Percentiles rank a stretch among this genome's conserved stretches.
These are phyloP conservation scores for Pteropus alecto DNA, from an alignment of 2,113 vertebrate species.

Conservation along the genomic window DNA sequence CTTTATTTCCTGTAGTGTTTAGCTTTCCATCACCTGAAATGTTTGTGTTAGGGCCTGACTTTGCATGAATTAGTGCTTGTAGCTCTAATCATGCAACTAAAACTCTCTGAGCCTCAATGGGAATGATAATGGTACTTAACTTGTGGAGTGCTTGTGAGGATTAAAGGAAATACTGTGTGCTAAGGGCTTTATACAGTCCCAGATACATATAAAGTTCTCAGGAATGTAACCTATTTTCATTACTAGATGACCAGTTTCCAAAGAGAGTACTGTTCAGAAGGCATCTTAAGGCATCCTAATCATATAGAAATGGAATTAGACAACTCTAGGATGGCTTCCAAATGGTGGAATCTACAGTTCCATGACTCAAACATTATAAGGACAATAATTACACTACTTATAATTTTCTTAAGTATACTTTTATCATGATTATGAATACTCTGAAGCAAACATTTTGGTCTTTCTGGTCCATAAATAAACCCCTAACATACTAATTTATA, in stretches of 20 bases:
- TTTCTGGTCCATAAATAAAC: not conserved
- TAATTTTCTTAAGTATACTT: not conserved
- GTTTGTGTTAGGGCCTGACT: not conserved
- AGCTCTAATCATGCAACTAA: not conserved
- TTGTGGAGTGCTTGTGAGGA: not conserved
- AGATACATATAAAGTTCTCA: not conserved
- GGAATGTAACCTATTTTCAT: not conserved
- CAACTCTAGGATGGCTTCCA: not conserved
- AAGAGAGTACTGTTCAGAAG: not conserved
- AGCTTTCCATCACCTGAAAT: not conserved
- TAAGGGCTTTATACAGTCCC: not conserved
- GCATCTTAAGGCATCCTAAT: not conserved
- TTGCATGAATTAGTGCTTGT: not conserved
- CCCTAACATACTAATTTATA: not conserved
- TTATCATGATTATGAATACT: not conserved
- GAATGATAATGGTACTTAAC: not conserved
- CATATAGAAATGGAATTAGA: not conserved
- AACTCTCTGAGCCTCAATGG: not conserved
- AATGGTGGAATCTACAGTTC: not conserved
- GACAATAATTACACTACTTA: not conserved
- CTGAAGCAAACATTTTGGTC: not conserved
- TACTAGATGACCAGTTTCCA: not conserved
- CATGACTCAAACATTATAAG: not conserved
- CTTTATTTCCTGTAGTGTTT: not conserved
- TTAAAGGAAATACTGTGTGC: not conserved